These are phyloP conservation scores for Spheniscus humboldti DNA, from an alignment of 2,797 vertebrate species.

Conservation along the genomic window DNA sequence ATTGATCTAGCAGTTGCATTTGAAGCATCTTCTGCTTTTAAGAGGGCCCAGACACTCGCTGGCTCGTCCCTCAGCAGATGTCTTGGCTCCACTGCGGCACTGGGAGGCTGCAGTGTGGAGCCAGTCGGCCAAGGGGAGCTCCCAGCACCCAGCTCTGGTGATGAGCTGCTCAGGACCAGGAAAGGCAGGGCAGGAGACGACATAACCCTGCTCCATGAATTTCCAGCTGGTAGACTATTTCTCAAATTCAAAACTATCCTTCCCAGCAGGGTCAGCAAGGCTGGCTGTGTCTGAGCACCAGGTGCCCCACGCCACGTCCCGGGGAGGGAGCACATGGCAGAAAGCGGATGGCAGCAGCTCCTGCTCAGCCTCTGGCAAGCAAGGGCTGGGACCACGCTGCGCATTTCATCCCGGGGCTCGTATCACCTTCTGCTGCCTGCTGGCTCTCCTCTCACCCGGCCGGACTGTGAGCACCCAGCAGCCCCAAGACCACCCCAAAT, in stretches of 20 bases:
- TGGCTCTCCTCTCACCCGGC: neutral
- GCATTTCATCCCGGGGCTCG: fast-evolving
- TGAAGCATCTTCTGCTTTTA: neutral
- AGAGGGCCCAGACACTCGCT: neutral
- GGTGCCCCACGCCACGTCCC: fast-evolving
- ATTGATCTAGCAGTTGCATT: neutral
- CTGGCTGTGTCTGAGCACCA: neutral
- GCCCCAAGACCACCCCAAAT: fast-evolving
- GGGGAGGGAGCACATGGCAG: fast-evolving
- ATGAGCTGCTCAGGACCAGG: neutral
- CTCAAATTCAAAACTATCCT: neutral
- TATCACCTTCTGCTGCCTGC: neutral
- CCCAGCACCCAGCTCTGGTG: neutral
- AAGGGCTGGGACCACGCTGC: neutral
- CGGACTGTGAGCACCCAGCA: neutral
- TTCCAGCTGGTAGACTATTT: neutral
- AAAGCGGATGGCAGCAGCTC: fast-evolving
- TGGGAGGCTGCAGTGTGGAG: fast-evolving
- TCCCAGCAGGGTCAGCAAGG: neutral
- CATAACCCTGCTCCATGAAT: neutral
- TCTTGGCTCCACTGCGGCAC: fast-evolving
- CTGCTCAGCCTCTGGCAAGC: neutral
- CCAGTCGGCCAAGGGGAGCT: neutral
- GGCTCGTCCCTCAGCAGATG: neutral
- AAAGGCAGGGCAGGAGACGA: neutral